Base-by-base conservation (phyloP, 2,888 invertebrate genomes). In the Polietes domitor region DNA sequence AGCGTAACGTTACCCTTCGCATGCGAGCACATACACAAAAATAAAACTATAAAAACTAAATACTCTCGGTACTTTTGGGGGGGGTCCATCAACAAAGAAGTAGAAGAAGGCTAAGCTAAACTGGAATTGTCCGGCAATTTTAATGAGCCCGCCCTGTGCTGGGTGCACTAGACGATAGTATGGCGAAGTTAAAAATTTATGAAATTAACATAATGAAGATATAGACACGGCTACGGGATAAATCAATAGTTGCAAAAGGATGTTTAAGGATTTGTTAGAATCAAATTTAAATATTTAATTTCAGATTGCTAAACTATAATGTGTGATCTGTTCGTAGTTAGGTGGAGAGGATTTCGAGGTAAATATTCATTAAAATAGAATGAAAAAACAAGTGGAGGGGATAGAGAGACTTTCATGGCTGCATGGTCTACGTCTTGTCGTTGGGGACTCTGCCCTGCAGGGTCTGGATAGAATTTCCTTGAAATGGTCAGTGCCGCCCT, bases 81-180 rank as follows among this genome's bases (percentile, higher is more conserved):
- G 12, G 1, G 4, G 26, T 17, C 50, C 4, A 65, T 12, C 10
- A 55, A 87, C 86, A 89, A 86, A 88, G 89, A 88, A 89, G 89
- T 17, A 47, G 41, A 12, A 41, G 21, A 89, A 88, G 89, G 87
- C 86, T 55, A 55, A 68, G 87, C 86, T 55, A 55, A 68, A 68
- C 65, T 78, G 86, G 90, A 88, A 90, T 90, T 89, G 90, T 89
- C 89, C 89, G 87, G 89, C 87, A 89, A 90, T 90, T 89, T 88
- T 89, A 89, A 89, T 88, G 90, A 88, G 89, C 86, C 21, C 17
- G 9, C 4, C 7, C 24, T 28, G 15, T 58, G 32, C 21, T 73
- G 73, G 17, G 26, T 17, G n/a, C 15, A 28, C 32, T 55, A 55
- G 53, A 32, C 17, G 21, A 32, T 55, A 9, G 50, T n/a, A 12